A percentile compares a stretch with the other conserved stretches of the same genome.
These are phyloP conservation scores for Struthio camelus DNA, from an alignment of 2,113 vertebrate genomes.

Conservation along the genomic window DNA sequence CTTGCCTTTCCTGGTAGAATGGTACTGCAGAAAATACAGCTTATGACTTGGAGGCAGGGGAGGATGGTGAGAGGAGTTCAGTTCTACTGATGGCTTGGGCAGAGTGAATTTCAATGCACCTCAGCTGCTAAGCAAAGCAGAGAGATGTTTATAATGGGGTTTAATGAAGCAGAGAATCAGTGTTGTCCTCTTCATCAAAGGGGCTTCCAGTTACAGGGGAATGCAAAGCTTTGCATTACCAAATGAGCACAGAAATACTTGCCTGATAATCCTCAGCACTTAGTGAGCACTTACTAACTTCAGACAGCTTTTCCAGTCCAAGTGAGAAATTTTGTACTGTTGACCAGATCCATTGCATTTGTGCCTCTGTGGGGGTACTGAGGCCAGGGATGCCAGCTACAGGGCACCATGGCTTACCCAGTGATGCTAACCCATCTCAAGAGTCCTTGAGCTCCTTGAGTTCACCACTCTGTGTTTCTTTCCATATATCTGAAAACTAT, in stretches of 20 bases:
- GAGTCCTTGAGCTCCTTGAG: neutral
- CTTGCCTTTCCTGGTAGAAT: neutral
- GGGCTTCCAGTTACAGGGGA: neutral
- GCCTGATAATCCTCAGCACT: neutral
- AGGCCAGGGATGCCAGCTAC: neutral
- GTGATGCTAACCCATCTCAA: neutral
- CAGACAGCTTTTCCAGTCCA: neutral
- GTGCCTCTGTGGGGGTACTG: too few relatives aligned
- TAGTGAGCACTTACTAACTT: neutral
- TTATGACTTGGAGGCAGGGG: neutral
- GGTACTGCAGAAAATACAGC: neutral
- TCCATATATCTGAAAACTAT: neutral
- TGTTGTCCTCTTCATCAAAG: constrained; percentile 12
- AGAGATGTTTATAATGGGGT: neutral
- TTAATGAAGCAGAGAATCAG: constrained; percentile 22
- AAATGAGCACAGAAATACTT: neutral
- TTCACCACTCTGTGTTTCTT: neutral
- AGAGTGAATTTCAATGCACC: neutral
- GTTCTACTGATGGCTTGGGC: neutral
- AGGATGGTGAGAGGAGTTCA: neutral
- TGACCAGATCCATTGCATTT: neutral
- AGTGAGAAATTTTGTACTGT: neutral
- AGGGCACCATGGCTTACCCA: neutral
- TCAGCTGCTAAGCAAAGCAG: neutral
- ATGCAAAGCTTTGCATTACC: neutral